Base-by-base conservation (phyloP, 2,113 vertebrate genomes). In the Phrynosoma platyrhinos region DNA sequence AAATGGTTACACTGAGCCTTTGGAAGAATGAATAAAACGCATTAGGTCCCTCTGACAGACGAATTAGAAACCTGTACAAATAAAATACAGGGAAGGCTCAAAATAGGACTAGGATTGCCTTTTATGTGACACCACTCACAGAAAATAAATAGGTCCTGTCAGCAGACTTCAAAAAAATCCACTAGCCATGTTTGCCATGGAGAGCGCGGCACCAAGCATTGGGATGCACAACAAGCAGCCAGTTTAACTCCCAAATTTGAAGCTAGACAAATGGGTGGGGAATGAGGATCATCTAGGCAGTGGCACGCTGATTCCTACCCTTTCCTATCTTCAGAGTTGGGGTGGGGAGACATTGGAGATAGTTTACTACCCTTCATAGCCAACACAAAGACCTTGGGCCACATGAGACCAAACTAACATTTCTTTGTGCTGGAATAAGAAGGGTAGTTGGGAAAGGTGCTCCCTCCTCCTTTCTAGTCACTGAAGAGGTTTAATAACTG, bases 21-120 rank as follows among this genome's bases (percentile, higher is more conserved):
- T 88, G 92, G 86, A 95, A 93, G 85, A 93, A 96, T 94, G 88
- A 93, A 95, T 88, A 93, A 94, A 96, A 94, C 93, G 87, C 62
- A 90, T 93, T 90, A 89, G 83, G 83, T 91, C 90, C 90, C 75
- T 86, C 91, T 27, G 32, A 84, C 72, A 89, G 87, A 95, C 91
- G 85, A 95, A 93, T 85, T 74, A 90, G 52, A 95, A 96, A 91
- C 75, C 91, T 87, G 93, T 88, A 93, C 90, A 94, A 94, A 95
- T 89, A 94, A 94, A 91, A 89, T 90, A 88, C 89, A 90, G 90
- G 68, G 58, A 62, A 89, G 91, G 91, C 91, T 4, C 74, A 9
- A 52, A 78, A 68, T 18, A 10, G 27, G 40, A 52, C 27, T 2
- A 21, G 74, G 18, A 23, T 30, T 14, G 47, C 10, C 40, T 68